Base-by-base conservation (phyloP, 2,888 invertebrate genomes). In the Molanna angustata region DNA sequence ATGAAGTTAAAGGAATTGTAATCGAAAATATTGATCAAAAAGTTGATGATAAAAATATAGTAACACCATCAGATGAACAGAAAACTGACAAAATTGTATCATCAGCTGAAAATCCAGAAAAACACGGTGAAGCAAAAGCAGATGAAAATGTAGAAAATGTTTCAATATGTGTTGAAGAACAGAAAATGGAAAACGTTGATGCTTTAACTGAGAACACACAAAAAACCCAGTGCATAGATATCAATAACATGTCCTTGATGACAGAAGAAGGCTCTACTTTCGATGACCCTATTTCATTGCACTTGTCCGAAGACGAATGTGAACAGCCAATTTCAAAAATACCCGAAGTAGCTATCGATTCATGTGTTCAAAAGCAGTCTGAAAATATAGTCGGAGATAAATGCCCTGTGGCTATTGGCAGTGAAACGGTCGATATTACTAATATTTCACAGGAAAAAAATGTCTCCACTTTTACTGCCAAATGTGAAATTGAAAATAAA, bases 241-340 rank as follows among this genome's bases (percentile, higher is more conserved):
- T 47, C 9, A 68, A 69, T 21, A 59, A 67, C 7, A 47, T 50
- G 50, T 76, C 76, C 0, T 59, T 75, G 32, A 60, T 75, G 27
- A 74, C 75, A 21, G 75, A 76, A 58, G 76, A 76, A 61, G 71
- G 70, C 57, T 74, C 74, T 1, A 58, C 61, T 2, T 39, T 52
- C 2, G 65, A 64, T 14, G 55, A 55, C 4, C 27, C 44, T 32
- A 16, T 52, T 22, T 48, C 44, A 4, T 44, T 48, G 16, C 39
- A 52, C 33, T 48, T 52, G 31, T 67, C 69, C 1, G 70, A 73
- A 51, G 54, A 54, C 4, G 50, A 54, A 37, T 40, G n/a, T 72
- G 52, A 54, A 2, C 46, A 22, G n/a, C n/a, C n/a, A n/a, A n/a
- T n/a, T n/a, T n/a, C n/a, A n/a, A n/a, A n/a, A n/a, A n/a, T n/a